A percentile compares a stretch with the other conserved stretches of the same genome.
Evolutionary conservation across 1,140 invertebrate species (phyloP).

Genomic region (Drosophila nigromelanica): DNA sequence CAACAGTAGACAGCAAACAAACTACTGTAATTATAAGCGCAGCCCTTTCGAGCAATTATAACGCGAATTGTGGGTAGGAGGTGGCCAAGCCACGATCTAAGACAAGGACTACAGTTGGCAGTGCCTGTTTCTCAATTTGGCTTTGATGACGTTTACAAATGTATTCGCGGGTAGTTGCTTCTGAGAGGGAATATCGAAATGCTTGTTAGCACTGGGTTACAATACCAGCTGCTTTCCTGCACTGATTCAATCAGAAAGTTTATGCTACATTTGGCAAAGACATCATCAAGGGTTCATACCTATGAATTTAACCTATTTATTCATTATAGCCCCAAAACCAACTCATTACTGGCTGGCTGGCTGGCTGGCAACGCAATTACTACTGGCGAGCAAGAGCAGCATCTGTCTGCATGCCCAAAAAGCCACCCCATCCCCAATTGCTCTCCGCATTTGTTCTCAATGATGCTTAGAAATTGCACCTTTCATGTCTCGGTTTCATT

Average conservation of each 20-base stretch:
- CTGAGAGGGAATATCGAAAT: conserved; percentile 30
- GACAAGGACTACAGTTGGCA: neutral
- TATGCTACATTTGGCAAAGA: conserved; percentile 51
- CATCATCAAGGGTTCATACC: conserved; percentile 27
- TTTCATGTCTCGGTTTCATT: conserved; percentile 70
- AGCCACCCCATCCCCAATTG: neutral
- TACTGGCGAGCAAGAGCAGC: conserved; percentile 28
- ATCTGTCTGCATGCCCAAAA: conserved; percentile 27
- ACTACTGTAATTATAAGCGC: conserved; percentile 68
- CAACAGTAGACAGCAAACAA: conserved; percentile 58
- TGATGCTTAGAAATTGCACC: conserved; percentile 53
- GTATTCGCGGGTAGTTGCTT: conserved; percentile 33
- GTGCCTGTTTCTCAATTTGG: neutral
- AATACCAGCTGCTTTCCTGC: neutral
- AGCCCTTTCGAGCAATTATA: conserved; percentile 49
- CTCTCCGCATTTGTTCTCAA: neutral
- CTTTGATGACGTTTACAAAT: conserved; percentile 69
- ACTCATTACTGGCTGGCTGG: conserved; percentile 41
- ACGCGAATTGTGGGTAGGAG: conserved; percentile 45
- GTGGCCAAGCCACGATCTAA: conserved; percentile 22
- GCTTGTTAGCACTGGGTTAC: neutral
- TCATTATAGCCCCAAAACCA: conserved; percentile 52
- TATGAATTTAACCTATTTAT: conserved; percentile 55
- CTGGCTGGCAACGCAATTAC: conserved; percentile 49
- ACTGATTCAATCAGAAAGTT: conserved; percentile 39